A percentile compares a stretch with the other conserved stretches of the same genome.
Conservation (phyloP, 2,888 invertebrate genomes). For the Brenthis ino region DNA sequence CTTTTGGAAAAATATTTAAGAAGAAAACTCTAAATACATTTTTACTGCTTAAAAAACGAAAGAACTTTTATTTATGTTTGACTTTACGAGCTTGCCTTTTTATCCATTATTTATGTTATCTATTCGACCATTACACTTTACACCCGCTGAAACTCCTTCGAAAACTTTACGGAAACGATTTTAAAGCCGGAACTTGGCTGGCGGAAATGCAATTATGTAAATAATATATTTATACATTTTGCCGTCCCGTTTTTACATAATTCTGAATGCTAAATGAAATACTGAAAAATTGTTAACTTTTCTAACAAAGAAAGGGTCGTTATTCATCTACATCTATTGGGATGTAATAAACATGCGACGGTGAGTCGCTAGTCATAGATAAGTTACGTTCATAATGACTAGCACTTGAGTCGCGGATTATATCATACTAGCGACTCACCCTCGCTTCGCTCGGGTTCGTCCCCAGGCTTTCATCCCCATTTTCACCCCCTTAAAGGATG, state of each 20-base stretch:
- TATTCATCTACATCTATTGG: neutral
- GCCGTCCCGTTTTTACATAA: constrained; percentile 8
- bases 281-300: constrained; percentile 8
- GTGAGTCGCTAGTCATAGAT: no score
- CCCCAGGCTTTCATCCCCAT: no score
- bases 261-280: neutral
- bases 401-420: no score
- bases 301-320: neutral
- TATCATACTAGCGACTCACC: no score
- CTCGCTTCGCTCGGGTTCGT: no score
- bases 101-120: constrained; percentile 33
- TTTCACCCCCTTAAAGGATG: no score
- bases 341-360: no score
- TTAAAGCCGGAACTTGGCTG: constrained; percentile 23
- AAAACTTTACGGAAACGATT: constrained; percentile 29
- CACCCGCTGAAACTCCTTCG: constrained; percentile 28
- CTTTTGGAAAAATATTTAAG: constrained; percentile 3
- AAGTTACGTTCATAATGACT: no score
- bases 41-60: constrained; percentile 28
- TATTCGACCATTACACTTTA: constrained; percentile 31
- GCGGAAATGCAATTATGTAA: constrained; percentile 23
- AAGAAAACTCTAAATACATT: constrained; percentile 27
- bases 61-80: constrained; percentile 27
- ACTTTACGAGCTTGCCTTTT: constrained; percentile 32
- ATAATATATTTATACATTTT: constrained; percentile 13